phyloP scores from a whole-genome alignment of 2,797 vertebrate species.

The Dallia pectoralis region DNA sequence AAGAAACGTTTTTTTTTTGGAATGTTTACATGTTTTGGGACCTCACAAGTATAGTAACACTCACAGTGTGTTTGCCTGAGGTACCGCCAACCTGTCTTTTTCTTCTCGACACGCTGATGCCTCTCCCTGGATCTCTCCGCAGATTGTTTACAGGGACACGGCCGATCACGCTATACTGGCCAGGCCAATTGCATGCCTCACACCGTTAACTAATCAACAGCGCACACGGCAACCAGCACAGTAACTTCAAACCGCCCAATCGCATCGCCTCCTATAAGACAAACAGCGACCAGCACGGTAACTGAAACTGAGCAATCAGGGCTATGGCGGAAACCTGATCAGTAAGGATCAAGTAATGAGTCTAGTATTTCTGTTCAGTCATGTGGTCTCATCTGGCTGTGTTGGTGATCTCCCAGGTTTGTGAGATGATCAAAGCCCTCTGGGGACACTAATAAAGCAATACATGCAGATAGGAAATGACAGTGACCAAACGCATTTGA shows the following conservation, averaged over 20 bases:
- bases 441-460: neutral
- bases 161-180: neutral
- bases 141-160: neutral
- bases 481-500: neutral
- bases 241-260: neutral
- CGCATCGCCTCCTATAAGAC: neutral
- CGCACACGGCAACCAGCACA: neutral
- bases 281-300: neutral
- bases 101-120: too few species aligned
- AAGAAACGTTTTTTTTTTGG: too few species aligned
- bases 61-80: too few species aligned
- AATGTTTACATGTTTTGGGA: too few species aligned
- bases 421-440: neutral
- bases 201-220: neutral
- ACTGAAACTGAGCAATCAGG: conserved; percentile 27
- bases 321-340: conserved; percentile 47
- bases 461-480: neutral
- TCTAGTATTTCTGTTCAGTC: neutral
- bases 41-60: too few species aligned
- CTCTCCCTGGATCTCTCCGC: too few species aligned
- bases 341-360: conserved; percentile 25
- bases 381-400: neutral
- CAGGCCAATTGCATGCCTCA: neutral
- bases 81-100: too few species aligned
- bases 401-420: neutral